phyloP scores from a whole-genome alignment of 2,797 vertebrate species.

The Sebastes steindachneri region DNA sequence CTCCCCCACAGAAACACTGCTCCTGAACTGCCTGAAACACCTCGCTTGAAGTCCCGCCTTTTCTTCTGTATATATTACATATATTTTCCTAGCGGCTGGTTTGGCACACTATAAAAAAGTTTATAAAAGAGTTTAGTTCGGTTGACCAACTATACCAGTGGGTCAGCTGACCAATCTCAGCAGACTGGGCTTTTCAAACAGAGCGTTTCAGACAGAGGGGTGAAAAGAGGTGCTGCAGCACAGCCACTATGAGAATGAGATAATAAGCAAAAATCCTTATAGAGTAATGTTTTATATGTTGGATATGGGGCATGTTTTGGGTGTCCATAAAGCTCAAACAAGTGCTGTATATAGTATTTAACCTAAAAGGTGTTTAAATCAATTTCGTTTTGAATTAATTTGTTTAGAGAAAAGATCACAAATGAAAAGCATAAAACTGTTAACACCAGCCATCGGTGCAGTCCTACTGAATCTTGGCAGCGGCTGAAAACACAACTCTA shows the following conservation, averaged over 20 bases:
- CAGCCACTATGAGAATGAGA: neutral
- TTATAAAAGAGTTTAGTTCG: no score
- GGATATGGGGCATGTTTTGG: neutral
- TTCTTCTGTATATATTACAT: no score
- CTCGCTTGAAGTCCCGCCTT: no score
- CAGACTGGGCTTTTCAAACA: no score
- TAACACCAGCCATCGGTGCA: neutral
- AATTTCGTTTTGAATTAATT: neutral
- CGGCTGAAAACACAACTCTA: neutral
- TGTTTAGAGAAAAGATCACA: neutral
- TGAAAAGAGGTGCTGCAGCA: no score
- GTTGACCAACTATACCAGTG: no score
- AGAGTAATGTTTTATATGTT: neutral
- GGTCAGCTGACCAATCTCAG: no score
- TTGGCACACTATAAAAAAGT: no score
- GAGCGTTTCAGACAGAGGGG: no score
- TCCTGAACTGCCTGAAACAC: no score
- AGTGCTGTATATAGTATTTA: neutral
- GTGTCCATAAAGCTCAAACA: neutral
- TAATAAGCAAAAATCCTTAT: neutral
- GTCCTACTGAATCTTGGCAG: slow-evolving; percentile 8
- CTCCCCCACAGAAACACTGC: no score
- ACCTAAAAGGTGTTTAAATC: neutral
- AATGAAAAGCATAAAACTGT: slow-evolving; percentile 1
- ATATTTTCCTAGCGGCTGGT: no score